phyloP scores from a whole-genome alignment of 1,140 invertebrate genomes.

The Brachionus manjavacas region DNA sequence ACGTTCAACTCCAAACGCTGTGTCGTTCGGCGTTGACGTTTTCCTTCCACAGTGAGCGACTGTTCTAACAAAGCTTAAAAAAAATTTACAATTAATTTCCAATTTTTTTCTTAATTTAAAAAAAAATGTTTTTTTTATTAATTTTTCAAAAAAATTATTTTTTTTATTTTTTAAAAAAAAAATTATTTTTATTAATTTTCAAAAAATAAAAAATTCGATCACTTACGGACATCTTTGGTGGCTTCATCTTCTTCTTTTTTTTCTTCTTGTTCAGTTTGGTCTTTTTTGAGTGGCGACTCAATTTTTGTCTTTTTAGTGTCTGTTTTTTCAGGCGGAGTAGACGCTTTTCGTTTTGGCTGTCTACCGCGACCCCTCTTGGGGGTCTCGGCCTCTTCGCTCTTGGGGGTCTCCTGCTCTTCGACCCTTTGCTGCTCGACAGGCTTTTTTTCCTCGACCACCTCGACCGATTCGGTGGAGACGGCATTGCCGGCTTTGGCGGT shows the following conservation, averaged over 20 bases:
- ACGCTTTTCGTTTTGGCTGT: not conserved
- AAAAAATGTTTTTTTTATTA: no score
- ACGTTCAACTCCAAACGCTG: slow-evolving; percentile 52
- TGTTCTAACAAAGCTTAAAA: slow-evolving; percentile 51
- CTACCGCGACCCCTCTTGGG: not conserved
- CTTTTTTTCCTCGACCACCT: slow-evolving; percentile 28
- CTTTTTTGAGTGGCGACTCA: slow-evolving; percentile 21
- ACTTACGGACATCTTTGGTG: not conserved
- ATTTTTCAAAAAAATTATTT: no score
- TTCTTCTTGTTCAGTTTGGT: not conserved
- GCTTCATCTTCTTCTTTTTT: not conserved
- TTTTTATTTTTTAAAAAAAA: no score
- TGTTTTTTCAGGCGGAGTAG: slow-evolving; percentile 33
- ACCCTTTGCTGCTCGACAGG: slow-evolving; percentile 13
- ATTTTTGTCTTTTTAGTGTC: slow-evolving; percentile 43
- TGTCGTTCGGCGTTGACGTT: slow-evolving; percentile 55
- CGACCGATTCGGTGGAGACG: not conserved
- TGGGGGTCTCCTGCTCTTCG: not conserved
- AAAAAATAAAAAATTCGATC: not conserved
- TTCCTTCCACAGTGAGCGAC: slow-evolving; percentile 51
- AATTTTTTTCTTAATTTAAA: not conserved
- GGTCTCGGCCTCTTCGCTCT: not conserved
- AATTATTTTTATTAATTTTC: no score
- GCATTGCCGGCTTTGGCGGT: not conserved
- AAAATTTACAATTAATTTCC: not conserved